Conservation (phyloP, 2,797 vertebrate species). For the Stomatorhinus walkeri region DNA sequence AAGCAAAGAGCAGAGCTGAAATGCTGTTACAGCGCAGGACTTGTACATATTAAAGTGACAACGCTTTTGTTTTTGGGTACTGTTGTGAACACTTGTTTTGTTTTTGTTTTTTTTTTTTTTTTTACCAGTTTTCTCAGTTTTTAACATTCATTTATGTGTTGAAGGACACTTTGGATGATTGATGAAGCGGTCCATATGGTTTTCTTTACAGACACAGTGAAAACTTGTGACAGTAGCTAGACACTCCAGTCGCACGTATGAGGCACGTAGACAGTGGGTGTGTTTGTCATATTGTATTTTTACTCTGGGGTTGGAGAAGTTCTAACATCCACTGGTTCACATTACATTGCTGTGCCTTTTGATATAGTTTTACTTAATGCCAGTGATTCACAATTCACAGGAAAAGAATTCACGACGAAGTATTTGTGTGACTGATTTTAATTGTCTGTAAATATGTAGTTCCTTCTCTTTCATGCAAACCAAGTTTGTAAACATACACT, state of each 20-base stretch:
- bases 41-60: neutral
- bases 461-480: neutral
- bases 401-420: neutral
- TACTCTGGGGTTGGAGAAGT: neutral
- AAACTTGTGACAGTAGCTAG: neutral
- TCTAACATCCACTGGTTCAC: neutral
- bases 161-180: neutral
- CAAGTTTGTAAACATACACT: constrained; percentile 44
- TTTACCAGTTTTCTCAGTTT: neutral
- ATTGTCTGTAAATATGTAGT: neutral
- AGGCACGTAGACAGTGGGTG: neutral
- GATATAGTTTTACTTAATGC: neutral
- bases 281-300: neutral
- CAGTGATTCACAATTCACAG: neutral
- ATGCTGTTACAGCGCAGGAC: neutral
- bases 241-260: neutral
- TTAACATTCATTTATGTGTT: neutral
- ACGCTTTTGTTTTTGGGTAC: neutral
- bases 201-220: neutral
- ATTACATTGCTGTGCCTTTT: neutral
- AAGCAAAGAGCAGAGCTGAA: neutral
- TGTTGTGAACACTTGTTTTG: constrained; percentile 1
- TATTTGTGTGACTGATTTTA: constrained; percentile 1
- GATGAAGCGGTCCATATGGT: neutral
- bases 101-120: neutral